Conservation (phyloP, 2,113 vertebrate genomes). For the Malurus melanocephalus region DNA sequence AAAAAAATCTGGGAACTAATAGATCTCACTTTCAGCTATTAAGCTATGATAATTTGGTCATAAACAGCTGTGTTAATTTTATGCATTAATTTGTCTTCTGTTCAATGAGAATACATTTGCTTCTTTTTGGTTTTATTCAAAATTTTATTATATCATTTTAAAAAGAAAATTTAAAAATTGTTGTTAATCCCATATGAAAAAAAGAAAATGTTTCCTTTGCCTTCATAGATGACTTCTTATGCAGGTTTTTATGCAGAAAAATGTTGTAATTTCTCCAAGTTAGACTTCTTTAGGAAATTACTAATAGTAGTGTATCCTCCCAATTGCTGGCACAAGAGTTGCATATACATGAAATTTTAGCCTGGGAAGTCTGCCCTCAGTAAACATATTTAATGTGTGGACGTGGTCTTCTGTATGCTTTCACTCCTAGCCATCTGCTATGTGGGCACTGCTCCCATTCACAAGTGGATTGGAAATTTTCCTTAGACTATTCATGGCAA, state of each 20-base stretch:
- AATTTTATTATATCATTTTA: accelerated
- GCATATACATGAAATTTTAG: conserved; percentile 42
- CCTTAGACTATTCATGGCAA: neutral
- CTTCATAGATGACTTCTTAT: neutral
- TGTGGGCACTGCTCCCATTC: conserved; percentile 43
- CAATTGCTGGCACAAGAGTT: neutral
- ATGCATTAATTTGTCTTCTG: neutral
- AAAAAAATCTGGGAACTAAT: neutral
- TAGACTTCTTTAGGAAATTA: neutral
- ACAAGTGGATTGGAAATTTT: conserved; percentile 18
- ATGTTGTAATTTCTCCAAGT: neutral
- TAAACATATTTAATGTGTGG: conserved; percentile 39
- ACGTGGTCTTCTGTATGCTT: conserved; percentile 14
- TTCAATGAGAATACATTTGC: neutral
- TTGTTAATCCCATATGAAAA: neutral
- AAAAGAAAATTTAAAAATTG: neutral
- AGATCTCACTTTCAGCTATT: neutral
- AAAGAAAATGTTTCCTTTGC: neutral
- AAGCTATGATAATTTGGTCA: neutral
- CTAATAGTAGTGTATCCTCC: neutral
- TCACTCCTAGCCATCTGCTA: conserved; percentile 43
- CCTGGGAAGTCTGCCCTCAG: conserved; percentile 45
- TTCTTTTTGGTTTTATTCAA: neutral
- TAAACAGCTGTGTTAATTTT: neutral
- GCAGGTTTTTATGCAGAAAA: neutral